Conservation (phyloP, 1,140 invertebrate species). For the Apocrypta bakeri region DNA sequence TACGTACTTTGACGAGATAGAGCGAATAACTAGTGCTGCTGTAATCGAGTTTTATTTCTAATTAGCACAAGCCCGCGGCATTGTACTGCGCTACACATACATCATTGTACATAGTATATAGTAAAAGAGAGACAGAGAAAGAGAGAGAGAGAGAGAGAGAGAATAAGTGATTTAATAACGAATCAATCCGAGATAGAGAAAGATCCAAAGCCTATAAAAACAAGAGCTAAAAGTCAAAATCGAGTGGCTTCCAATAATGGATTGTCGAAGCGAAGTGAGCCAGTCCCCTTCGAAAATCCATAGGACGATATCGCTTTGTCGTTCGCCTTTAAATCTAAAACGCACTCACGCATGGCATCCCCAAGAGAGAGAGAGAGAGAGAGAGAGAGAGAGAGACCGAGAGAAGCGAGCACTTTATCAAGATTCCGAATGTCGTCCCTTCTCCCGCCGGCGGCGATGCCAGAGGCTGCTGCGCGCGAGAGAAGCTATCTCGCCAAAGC, state of each 20-base stretch:
- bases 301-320: neutral
- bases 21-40: neutral
- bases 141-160: too few relatives aligned
- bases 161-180: neutral
- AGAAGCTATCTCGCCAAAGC: neutral
- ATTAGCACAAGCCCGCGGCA: neutral
- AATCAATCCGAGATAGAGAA: neutral
- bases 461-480: neutral
- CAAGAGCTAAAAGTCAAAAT: conserved; percentile 2
- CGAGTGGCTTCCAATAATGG: conserved; percentile 1
- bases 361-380: neutral
- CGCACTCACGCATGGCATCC: neutral
- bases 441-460: neutral
- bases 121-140: too few relatives aligned
- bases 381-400: neutral
- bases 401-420: neutral
- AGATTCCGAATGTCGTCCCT: conserved; percentile 1
- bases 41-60: conserved; percentile 2
- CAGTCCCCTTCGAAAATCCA: neutral
- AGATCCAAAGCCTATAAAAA: neutral
- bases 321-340: neutral
- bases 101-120: too few relatives aligned
- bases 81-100: too few relatives aligned
- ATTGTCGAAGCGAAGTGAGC: neutral
- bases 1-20: neutral